A percentile compares a stretch with the other conserved stretches of the same genome.
Evolutionary conservation across 2,113 vertebrate species (phyloP).

Genomic region (Neopipo cinnamomea): DNA sequence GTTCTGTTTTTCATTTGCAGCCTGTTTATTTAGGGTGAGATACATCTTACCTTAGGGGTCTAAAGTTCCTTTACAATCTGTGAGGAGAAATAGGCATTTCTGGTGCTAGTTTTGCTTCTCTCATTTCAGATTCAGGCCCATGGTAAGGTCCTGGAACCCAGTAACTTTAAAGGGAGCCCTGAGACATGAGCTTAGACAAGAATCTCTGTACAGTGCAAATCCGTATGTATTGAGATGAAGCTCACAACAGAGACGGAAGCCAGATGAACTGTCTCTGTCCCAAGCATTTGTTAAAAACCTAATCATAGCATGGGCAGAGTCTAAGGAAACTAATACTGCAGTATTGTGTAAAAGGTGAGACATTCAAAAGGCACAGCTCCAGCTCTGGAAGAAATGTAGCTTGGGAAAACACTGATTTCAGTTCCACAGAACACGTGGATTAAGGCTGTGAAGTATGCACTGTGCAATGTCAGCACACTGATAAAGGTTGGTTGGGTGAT

Average conservation of each 20-base stretch:
- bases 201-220: background rate
- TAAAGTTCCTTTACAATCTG: background rate
- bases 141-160: background rate
- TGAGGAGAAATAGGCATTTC: background rate
- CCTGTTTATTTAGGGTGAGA: background rate
- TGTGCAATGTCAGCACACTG: background rate
- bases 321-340: background rate
- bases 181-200: background rate
- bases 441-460: background rate
- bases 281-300: background rate
- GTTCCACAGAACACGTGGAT: background rate
- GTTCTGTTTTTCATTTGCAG: background rate
- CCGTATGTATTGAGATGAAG: background rate
- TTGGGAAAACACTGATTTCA: background rate
- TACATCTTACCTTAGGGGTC: background rate
- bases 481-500: background rate
- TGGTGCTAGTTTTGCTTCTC: background rate
- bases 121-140: background rate
- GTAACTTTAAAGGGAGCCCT: background rate
- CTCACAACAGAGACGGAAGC: background rate
- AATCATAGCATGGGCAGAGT: fast-evolving
- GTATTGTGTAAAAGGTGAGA: background rate
- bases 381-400: background rate
- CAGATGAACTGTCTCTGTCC: background rate
- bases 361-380: background rate